Conservation (phyloP, 2,888 invertebrate species). For the Cosmopolites sordidus region DNA sequence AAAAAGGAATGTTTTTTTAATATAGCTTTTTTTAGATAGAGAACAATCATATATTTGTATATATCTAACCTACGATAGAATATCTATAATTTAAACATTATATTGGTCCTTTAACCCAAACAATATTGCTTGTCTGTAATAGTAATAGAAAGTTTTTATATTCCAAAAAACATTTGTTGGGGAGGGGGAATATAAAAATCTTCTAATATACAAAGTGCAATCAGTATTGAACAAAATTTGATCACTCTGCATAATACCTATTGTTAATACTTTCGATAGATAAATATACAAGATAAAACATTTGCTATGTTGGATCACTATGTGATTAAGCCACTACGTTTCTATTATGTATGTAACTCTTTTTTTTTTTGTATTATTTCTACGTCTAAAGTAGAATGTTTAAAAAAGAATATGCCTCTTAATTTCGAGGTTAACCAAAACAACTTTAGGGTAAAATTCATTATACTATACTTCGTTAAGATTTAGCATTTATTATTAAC, state of each 20-base stretch:
- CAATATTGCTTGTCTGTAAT: conserved; percentile 21
- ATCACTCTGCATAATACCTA: conserved; percentile 1
- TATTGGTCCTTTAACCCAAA: conserved; percentile 25
- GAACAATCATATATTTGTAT: conserved; percentile 1
- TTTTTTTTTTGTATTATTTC: background rate
- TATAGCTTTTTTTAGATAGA: background rate
- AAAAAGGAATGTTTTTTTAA: background rate
- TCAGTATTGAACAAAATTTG: background rate
- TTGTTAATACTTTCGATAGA: background rate
- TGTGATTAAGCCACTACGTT: conserved; percentile 21
- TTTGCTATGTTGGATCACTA: conserved; percentile 12
- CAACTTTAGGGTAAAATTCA: too few relatives aligned
- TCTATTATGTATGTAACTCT: background rate
- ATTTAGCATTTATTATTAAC: too few relatives aligned
- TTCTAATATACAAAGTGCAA: background rate
- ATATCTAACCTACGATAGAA: background rate
- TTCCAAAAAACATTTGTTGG: background rate
- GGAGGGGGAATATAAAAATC: background rate
- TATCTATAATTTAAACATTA: conserved; percentile 12
- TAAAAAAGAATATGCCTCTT: background rate
- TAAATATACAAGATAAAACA: conserved; percentile 1
- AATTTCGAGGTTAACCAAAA: too few relatives aligned
- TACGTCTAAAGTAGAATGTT: background rate
- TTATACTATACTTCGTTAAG: too few relatives aligned
- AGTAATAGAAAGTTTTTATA: background rate